Conservation (phyloP, 1,140 invertebrate genomes). For the Ladona fulva region DNA sequence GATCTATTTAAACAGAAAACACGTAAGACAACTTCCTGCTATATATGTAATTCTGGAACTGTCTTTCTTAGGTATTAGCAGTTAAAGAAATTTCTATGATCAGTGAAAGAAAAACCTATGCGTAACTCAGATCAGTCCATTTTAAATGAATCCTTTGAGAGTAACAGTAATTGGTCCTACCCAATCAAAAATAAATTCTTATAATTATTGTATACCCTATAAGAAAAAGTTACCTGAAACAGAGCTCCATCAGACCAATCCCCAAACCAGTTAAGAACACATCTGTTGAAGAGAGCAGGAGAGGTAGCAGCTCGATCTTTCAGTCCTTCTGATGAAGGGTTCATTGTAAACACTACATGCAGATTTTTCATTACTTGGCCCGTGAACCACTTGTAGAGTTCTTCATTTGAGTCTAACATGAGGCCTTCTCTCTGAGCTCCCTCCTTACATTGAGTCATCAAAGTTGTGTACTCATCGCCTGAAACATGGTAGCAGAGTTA, state of each 20-base stretch:
- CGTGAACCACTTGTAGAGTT: constrained; percentile 98
- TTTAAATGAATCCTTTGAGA: too few species aligned
- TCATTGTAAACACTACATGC: constrained; percentile 99
- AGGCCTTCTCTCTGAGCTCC: constrained; percentile 94
- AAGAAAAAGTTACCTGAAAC: constrained; percentile 65
- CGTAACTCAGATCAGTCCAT: too few species aligned
- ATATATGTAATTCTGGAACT: too few species aligned
- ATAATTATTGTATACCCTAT: too few species aligned
- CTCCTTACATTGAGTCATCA: constrained; percentile 99
- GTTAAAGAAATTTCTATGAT: too few species aligned
- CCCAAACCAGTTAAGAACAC: constrained; percentile 99
- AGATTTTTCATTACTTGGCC: constrained; percentile 97
- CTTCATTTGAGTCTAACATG: constrained; percentile 97
- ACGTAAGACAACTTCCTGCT: too few species aligned
- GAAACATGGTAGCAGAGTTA: too few species aligned
- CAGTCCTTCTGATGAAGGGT: constrained; percentile 94
- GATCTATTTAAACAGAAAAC: too few species aligned
- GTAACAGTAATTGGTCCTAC: too few species aligned
- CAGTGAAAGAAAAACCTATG: too few species aligned
- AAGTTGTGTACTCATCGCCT: constrained; percentile 93
- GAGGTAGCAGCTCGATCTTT: constrained; percentile 98
- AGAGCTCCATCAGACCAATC: constrained; percentile 98
- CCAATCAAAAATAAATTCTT: too few species aligned
- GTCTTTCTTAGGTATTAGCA: too few species aligned
- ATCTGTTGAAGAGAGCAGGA: constrained; percentile 97